Conservation (phyloP, 1,140 invertebrate genomes). For the Anoplophora glabripennis region DNA sequence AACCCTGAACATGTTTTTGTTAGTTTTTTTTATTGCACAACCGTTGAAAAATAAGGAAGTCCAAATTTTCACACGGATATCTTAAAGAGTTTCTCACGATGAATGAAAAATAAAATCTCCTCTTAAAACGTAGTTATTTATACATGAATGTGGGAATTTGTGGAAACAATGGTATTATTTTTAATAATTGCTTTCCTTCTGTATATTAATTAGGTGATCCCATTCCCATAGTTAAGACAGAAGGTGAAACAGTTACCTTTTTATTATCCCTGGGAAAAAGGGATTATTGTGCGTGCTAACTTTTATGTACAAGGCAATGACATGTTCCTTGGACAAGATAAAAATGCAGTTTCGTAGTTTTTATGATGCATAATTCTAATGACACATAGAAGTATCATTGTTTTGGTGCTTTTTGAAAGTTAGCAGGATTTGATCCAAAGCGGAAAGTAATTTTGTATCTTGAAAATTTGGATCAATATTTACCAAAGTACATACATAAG, state of each 20-base stretch:
- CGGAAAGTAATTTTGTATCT: too few relatives aligned
- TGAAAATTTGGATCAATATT: too few relatives aligned
- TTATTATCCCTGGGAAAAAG: slow-evolving; percentile 25
- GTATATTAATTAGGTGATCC: slow-evolving; percentile 46
- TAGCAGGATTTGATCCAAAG: too few relatives aligned
- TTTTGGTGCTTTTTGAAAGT: too few relatives aligned
- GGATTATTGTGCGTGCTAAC: not conserved
- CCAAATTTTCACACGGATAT: slow-evolving; percentile 25
- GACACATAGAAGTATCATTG: too few relatives aligned
- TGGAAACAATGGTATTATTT: slow-evolving; percentile 43
- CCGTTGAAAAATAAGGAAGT: slow-evolving; percentile 17
- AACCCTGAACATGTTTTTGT: too few relatives aligned
- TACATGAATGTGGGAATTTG: slow-evolving; percentile 37
- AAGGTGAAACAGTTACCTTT: slow-evolving; percentile 24
- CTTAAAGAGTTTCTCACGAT: slow-evolving; percentile 34
- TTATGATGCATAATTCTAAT: too few relatives aligned
- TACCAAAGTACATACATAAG: too few relatives aligned
- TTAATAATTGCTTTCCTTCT: slow-evolving; percentile 44
- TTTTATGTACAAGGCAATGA: slow-evolving; percentile 8
- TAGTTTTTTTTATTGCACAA: too few relatives aligned
- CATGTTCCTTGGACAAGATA: not conserved
- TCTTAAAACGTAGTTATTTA: slow-evolving; percentile 36
- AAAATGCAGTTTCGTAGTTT: too few relatives aligned
- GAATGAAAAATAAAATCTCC: slow-evolving; percentile 33
- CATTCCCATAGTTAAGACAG: slow-evolving; percentile 33